Percentiles rank a stretch among this genome's conserved stretches.
phyloP scores from a whole-genome alignment of 2,888 invertebrate species.

The Chaetoderma sp. region DNA sequence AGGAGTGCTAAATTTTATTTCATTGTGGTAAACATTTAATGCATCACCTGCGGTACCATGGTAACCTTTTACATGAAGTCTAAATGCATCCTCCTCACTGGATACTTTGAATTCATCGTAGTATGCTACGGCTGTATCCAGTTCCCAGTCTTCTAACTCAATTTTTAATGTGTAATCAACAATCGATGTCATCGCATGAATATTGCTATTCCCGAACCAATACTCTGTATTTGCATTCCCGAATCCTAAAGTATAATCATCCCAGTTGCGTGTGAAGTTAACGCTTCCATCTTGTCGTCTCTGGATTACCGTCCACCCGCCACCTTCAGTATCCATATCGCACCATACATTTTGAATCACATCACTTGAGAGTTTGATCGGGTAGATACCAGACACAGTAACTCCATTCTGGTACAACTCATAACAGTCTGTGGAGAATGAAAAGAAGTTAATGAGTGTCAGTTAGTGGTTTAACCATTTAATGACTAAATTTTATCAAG shows the following conservation, averaged over 20 bases:
- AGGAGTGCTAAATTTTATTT: constrained; percentile 90
- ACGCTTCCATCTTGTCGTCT: constrained; percentile 82
- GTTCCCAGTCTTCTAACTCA: constrained; percentile 88
- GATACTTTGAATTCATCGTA: constrained; percentile 82
- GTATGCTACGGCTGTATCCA: constrained; percentile 81
- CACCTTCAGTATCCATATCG: constrained; percentile 69
- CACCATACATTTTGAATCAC: constrained; percentile 83
- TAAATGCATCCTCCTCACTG: constrained; percentile 78
- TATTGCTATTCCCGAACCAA: constrained; percentile 88
- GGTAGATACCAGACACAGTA: constrained; percentile 79
- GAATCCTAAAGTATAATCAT: constrained; percentile 85
- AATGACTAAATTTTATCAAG: too few relatives aligned
- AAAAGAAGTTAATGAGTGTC: background rate
- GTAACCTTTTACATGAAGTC: constrained; percentile 80
- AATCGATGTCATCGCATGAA: constrained; percentile 79
- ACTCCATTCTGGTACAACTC: constrained; percentile 72
- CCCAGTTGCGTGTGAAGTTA: constrained; percentile 87
- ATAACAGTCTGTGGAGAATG: constrained; percentile 74
- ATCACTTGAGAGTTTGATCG: constrained; percentile 73
- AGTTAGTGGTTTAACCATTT: too few relatives aligned
- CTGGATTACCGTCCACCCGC: constrained; percentile 83
- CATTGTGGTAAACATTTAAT: constrained; percentile 85
- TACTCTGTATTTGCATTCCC: constrained; percentile 81
- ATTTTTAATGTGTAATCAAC: constrained; percentile 75
- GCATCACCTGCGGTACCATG: constrained; percentile 88